A percentile compares a stretch with the other conserved stretches of the same genome.
Evolutionary conservation across 2,797 vertebrate genomes (phyloP).

Genomic region (Amphiprion clarkii): DNA sequence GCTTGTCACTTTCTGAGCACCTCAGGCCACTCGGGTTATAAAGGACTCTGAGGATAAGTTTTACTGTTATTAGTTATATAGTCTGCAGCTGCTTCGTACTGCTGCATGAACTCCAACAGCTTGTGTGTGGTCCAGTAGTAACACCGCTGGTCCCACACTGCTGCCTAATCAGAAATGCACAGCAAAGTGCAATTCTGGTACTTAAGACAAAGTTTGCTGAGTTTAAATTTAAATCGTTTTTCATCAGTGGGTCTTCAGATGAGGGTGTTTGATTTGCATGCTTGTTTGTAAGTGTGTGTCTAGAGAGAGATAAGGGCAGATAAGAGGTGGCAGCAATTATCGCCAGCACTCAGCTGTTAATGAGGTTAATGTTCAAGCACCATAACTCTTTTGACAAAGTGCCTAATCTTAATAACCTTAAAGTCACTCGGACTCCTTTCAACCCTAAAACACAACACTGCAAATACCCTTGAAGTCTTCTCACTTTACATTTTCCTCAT

Average conservation of each 20-base stretch:
- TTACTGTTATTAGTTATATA: background rate
- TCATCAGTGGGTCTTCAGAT: background rate
- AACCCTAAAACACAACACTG: background rate
- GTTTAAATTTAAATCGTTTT: background rate
- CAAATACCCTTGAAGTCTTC: background rate
- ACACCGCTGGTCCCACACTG: background rate
- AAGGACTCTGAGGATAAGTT: conserved; percentile 11
- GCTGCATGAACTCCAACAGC: conserved; percentile 11
- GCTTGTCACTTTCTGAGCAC: background rate
- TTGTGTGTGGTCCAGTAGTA: background rate
- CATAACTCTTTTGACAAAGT: background rate
- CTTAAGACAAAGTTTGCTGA: background rate
- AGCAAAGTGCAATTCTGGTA: background rate
- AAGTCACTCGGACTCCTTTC: background rate
- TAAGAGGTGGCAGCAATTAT: conserved; percentile 26
- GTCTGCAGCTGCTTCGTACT: background rate
- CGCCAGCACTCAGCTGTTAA: conserved; percentile 20
- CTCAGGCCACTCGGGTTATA: conserved; percentile 2
- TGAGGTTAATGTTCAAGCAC: conserved; percentile 24
- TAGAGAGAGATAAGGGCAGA: conserved; percentile 6
- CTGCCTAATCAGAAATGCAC: background rate
- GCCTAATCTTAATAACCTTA: conserved; percentile 15
- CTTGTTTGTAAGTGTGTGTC: background rate
- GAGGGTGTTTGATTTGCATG: no score
- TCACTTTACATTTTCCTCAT: conserved; percentile 5